A percentile compares a stretch with the other conserved stretches of the same genome.
These are phyloP conservation scores for Periophthalmus modestus DNA, from an alignment of 2,113 vertebrate genomes.

Conservation along the genomic window DNA sequence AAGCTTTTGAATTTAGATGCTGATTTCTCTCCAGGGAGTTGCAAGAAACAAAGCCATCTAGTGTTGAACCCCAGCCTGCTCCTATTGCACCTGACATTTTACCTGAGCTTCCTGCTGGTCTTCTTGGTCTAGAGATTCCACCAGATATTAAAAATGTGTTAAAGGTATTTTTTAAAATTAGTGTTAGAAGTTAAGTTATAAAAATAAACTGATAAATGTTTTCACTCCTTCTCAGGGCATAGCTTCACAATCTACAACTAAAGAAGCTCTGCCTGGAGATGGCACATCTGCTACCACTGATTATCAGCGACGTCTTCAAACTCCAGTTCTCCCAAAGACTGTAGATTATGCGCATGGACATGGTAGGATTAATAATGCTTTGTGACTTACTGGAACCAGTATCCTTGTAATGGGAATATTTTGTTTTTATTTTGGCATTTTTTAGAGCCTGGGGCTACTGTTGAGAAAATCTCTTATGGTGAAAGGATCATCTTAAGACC, in stretches of 20 bases:
- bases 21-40: conserved; percentile 62
- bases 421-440: neutral
- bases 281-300: conserved; percentile 36
- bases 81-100: conserved; percentile 35
- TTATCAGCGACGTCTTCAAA: conserved; percentile 50
- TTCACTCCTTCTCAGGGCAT: conserved; percentile 56
- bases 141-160: conserved; percentile 75
- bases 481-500: conserved; percentile 94
- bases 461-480: conserved; percentile 94
- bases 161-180: conserved; percentile 61
- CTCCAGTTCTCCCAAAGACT: conserved; percentile 86
- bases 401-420: neutral
- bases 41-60: conserved; percentile 65
- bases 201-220: neutral
- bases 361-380: conserved; percentile 72
- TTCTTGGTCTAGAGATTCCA: conserved; percentile 79
- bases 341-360: conserved; percentile 91
- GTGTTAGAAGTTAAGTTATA: neutral
- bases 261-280: conserved; percentile 76
- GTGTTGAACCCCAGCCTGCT: conserved; percentile 45
- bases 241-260: conserved; percentile 40
- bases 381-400: neutral
- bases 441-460: conserved; percentile 81
- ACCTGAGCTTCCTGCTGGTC: conserved; percentile 69
- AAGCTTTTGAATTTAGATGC: neutral